Base-by-base conservation (phyloP, 2,113 vertebrate genomes). In the Ptilonorhynchus violaceus region DNA sequence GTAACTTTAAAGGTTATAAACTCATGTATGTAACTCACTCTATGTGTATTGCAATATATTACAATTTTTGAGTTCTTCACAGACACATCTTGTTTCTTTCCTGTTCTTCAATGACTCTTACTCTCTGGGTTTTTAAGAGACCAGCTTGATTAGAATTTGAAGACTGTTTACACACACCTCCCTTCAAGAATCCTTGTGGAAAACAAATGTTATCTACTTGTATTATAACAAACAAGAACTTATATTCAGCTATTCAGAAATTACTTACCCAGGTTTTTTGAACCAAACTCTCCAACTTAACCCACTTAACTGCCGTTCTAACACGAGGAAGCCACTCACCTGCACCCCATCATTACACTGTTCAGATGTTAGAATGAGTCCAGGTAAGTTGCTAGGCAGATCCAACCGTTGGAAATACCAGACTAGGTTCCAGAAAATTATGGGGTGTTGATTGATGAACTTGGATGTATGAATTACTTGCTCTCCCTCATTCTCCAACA, bases 381-480 rank as follows among this genome's bases (percentile, higher is more conserved):
- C 99, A 10, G 99, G 99, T 41, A 99, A 98, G 95, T 99, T 99
- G 97, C 98, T 99, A 91, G 99, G 99, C 85, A 99, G 98, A 92
- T 99, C 99, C 96, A 99, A 92, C 27, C 99, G 98, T 27, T 96
- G 98, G 97, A 99, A 99, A 98, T 99, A 99, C 99, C 99, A 99
- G 46, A 99, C 99, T 42, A 99, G 97, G 96, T 99, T 99, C 99
- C 99, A 99, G 98, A 99, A 99, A 94, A 99, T 99, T 92, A 99
- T 99, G 12, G 99, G 99, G 92, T 99, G 99, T 96, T 99, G 99
- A 97, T 99, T 99, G 95, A 99, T 99, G 96, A 99, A 99, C 89
- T 99, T 99, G 79, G 99, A 99, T 25, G 99, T 99, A 96, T 99
- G 99, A 96, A 99, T 99, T 63, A 99, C 99, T 97, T 99, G 98